A percentile compares a stretch with the other conserved stretches of the same genome.
Conservation (phyloP, 2,888 invertebrate genomes). For the Ophion ellenae region DNA sequence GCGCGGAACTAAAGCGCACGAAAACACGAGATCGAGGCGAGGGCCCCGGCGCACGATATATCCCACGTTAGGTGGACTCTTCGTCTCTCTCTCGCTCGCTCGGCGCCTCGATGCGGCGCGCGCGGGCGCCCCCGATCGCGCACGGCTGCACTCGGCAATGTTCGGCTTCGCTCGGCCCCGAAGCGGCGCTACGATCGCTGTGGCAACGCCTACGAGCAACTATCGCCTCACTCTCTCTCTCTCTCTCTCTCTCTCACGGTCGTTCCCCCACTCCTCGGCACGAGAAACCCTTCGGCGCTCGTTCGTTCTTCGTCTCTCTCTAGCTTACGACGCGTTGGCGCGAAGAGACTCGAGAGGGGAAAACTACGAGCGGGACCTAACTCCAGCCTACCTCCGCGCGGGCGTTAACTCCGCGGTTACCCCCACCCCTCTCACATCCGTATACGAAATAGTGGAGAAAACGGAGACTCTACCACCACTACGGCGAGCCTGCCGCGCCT, state of each 20-base stretch:
- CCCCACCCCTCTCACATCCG: conserved; percentile 43
- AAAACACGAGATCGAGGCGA: conserved; percentile 77
- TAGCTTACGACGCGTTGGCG: conserved; percentile 43
- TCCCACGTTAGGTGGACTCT: conserved; percentile 58
- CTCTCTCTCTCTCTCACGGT: conserved; percentile 13
- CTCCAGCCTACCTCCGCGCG: conserved; percentile 77
- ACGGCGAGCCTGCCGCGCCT: conserved; percentile 40
- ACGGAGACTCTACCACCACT: conserved; percentile 22
- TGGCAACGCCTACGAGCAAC: conserved; percentile 75
- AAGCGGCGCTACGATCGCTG: conserved; percentile 65
- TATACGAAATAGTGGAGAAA: not conserved
- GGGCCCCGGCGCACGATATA: conserved; percentile 74
- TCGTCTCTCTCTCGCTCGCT: conserved; percentile 61
- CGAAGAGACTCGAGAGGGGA: conserved; percentile 38
- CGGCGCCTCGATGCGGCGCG: conserved; percentile 22
- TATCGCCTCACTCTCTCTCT: not conserved
- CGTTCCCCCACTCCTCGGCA: not conserved
- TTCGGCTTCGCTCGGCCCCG: conserved; percentile 69
- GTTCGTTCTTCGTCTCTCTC: not conserved
- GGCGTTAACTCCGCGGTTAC: conserved; percentile 77
- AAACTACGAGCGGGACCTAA: conserved; percentile 31
- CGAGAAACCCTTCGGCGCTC: not conserved
- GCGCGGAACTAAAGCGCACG: conserved; percentile 83
- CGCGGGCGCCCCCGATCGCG: not conserved
- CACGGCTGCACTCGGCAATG: conserved; percentile 36